These are phyloP conservation scores for Asbolus verrucosus DNA, from an alignment of 1,140 invertebrate genomes.

Conservation along the genomic window DNA sequence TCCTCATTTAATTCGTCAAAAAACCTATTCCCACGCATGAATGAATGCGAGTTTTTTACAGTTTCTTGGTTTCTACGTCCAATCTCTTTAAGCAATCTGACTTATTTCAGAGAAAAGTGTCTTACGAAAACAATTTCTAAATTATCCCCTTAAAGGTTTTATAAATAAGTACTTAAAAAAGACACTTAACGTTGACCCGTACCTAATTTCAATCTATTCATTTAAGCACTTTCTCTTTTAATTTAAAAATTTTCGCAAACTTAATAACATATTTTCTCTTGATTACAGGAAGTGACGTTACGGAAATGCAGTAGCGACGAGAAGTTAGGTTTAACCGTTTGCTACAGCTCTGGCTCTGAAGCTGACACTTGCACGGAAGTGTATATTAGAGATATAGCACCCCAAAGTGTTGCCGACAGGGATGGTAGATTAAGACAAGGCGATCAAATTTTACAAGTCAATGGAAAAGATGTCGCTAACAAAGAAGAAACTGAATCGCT, in stretches of 20 bases:
- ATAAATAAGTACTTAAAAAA: constrained; percentile 34
- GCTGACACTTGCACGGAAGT: constrained; percentile 72
- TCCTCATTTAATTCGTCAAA: constrained; percentile 38
- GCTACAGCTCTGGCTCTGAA: constrained; percentile 73
- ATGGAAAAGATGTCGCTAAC: constrained; percentile 70
- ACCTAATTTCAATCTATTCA: constrained; percentile 30
- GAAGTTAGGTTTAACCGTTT: constrained; percentile 77
- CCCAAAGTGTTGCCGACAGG: constrained; percentile 75
- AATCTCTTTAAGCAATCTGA: constrained; percentile 18
- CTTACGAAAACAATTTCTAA: constrained; percentile 21
- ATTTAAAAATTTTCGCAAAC: constrained; percentile 19
- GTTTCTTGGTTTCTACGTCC: constrained; percentile 27
- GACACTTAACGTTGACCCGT: constrained; percentile 25
- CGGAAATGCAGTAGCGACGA: constrained; percentile 69
- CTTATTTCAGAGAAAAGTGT: constrained; percentile 24
- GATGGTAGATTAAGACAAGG: constrained; percentile 78
- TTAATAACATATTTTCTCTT: constrained; percentile 50
- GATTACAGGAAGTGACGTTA: constrained; percentile 77
- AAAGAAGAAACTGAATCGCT: constrained; percentile 70
- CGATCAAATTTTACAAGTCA: constrained; percentile 79
- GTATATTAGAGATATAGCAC: constrained; percentile 79
- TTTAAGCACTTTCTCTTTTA: constrained; percentile 14
- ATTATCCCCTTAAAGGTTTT: constrained; percentile 36
- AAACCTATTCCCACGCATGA: constrained; percentile 37
- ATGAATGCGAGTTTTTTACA: constrained; percentile 33